Evolutionary conservation across 64 coral and sea anemone species (phyloP).

Genomic region (Actinia equina): DNA sequence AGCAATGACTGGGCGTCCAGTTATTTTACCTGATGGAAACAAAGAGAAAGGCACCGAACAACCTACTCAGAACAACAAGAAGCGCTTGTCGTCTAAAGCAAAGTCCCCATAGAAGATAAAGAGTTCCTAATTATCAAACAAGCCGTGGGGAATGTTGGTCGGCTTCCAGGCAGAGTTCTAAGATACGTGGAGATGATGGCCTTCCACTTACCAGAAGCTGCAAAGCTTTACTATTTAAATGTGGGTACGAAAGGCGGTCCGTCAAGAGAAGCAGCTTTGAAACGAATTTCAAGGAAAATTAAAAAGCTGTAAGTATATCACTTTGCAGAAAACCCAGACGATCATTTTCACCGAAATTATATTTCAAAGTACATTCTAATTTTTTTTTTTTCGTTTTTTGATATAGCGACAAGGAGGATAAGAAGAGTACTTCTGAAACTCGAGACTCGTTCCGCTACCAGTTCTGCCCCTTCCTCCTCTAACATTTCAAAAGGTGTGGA

Average conservation of each 20-base stretch:
- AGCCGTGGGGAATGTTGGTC: background rate
- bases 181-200: background rate
- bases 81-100: background rate
- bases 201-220: slow-evolving; percentile 3
- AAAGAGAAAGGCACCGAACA: slow-evolving; percentile 1
- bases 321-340: slow-evolving; percentile 1
- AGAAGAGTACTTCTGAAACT: background rate
- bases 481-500: background rate
- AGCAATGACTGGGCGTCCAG: background rate
- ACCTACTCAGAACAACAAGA: background rate
- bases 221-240: slow-evolving; percentile 4
- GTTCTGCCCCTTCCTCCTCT: background rate
- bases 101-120: background rate
- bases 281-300: slow-evolving; percentile 6
- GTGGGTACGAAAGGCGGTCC: slow-evolving; percentile 5
- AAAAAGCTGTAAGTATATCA: slow-evolving; percentile 3
- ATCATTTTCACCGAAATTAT: slow-evolving; percentile 1
- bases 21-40: background rate
- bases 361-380: background rate
- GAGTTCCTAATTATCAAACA: slow-evolving; percentile 3
- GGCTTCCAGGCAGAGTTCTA: slow-evolving; percentile 4
- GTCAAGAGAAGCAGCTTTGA: slow-evolving; percentile 7
- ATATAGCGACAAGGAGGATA: background rate
- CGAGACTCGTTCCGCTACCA: background rate
- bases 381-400: background rate